Percentiles rank a stretch among this genome's conserved stretches.
phyloP scores from a whole-genome alignment of 2,888 invertebrate genomes.

The Brachyptera risi region DNA sequence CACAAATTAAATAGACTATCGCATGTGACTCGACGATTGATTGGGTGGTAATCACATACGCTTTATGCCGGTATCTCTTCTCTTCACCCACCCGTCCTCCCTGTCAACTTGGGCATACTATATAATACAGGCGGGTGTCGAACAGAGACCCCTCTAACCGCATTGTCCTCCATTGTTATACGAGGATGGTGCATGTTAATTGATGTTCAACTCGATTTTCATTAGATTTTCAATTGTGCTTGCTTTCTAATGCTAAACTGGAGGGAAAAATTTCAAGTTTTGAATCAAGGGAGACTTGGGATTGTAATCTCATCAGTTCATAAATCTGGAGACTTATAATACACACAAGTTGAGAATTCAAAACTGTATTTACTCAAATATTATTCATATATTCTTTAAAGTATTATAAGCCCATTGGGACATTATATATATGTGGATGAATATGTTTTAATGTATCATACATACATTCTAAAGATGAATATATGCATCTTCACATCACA shows the following conservation, averaged over 20 bases:
- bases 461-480: not conserved
- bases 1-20: no score
- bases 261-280: no score
- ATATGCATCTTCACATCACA: slow-evolving; percentile 8
- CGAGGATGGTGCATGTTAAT: not conserved
- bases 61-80: not conserved
- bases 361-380: no score
- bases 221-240: slow-evolving; percentile 10
- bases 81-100: not conserved
- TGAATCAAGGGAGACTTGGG: no score
- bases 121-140: no score
- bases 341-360: no score
- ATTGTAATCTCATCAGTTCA: not conserved
- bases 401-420: no score
- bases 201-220: not conserved
- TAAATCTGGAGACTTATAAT: no score
- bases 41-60: not conserved
- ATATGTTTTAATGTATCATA: no score
- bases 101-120: no score
- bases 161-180: not conserved
- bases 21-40: not conserved
- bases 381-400: no score
- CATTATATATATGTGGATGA: not conserved
- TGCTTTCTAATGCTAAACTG: no score
- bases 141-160: not conserved